Evolutionary conservation across 1,140 invertebrate species (phyloP).

Genomic region (Phortica variegata): DNA sequence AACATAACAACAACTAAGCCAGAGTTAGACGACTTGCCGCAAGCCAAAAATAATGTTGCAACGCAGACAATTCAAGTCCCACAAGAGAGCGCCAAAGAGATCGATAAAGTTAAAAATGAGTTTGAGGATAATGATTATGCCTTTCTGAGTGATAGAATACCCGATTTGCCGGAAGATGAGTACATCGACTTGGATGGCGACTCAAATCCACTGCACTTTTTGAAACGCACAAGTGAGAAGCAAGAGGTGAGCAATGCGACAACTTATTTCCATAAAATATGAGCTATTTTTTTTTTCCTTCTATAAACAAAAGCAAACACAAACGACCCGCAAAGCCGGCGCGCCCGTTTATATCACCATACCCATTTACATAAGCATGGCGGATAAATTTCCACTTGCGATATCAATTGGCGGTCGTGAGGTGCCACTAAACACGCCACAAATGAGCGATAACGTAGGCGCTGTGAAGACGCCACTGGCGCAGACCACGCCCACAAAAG

Average conservation of each 20-base stretch:
- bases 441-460: no score
- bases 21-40: slow-evolving; percentile 8
- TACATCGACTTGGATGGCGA: slow-evolving; percentile 28
- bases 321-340: slow-evolving; percentile 2
- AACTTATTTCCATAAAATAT: neutral
- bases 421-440: slow-evolving; percentile 6
- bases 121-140: slow-evolving; percentile 27
- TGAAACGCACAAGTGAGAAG: slow-evolving; percentile 15
- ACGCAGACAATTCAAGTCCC: slow-evolving; percentile 5
- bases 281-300: neutral
- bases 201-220: slow-evolving; percentile 38
- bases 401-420: slow-evolving; percentile 37
- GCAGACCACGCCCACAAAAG: slow-evolving; percentile 4
- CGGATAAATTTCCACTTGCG: slow-evolving; percentile 24
- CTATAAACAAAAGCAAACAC: neutral
- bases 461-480: slow-evolving; percentile 9
- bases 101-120: neutral
- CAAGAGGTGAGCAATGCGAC: slow-evolving; percentile 1
- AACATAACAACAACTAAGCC: neutral
- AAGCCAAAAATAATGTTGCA: neutral
- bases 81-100: neutral
- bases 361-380: slow-evolving; percentile 41
- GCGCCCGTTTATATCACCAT: slow-evolving; percentile 45
- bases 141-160: slow-evolving; percentile 30
- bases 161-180: slow-evolving; percentile 26